Percentiles rank a stretch among this genome's conserved stretches.
Evolutionary conservation across 2,888 invertebrate species (phyloP).

Genomic region (Halictus ligatus): DNA sequence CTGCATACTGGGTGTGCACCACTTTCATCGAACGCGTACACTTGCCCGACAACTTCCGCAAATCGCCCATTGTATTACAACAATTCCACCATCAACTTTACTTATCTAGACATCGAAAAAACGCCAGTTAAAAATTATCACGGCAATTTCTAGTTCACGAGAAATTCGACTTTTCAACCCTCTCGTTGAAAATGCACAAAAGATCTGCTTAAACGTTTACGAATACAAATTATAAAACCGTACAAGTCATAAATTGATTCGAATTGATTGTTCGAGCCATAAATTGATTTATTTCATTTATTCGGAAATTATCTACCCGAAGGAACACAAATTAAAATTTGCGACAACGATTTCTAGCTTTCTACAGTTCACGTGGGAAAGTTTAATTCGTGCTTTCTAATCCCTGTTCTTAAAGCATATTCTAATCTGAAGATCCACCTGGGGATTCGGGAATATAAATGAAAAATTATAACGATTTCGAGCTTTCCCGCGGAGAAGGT

Average conservation of each 20-base stretch:
- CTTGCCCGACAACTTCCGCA: not conserved
- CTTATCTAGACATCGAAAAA: not conserved
- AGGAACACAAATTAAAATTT: not conserved
- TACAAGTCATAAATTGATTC: too few relatives aligned
- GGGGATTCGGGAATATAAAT: not conserved
- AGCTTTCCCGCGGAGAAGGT: not conserved
- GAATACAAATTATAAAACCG: too few relatives aligned
- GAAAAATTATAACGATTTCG: not conserved
- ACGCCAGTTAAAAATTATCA: not conserved
- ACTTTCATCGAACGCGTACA: not conserved
- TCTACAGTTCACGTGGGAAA: not conserved
- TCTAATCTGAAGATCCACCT: not conserved
- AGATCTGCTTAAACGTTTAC: not conserved
- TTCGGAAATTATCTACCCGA: not conserved
- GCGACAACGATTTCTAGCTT: not conserved
- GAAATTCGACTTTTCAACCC: too few relatives aligned
- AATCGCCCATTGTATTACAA: not conserved
- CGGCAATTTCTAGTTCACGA: not conserved
- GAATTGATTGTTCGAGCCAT: too few relatives aligned
- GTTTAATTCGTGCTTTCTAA: not conserved
- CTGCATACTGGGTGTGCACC: constrained; percentile 59
- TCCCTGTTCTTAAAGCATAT: not conserved
- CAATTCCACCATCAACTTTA: not conserved
- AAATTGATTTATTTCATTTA: not conserved
- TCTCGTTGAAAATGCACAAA: not conserved